These are phyloP conservation scores for Scaptodrosophila lebanonensis DNA, from an alignment of 1,140 invertebrate species.

Conservation along the genomic window DNA sequence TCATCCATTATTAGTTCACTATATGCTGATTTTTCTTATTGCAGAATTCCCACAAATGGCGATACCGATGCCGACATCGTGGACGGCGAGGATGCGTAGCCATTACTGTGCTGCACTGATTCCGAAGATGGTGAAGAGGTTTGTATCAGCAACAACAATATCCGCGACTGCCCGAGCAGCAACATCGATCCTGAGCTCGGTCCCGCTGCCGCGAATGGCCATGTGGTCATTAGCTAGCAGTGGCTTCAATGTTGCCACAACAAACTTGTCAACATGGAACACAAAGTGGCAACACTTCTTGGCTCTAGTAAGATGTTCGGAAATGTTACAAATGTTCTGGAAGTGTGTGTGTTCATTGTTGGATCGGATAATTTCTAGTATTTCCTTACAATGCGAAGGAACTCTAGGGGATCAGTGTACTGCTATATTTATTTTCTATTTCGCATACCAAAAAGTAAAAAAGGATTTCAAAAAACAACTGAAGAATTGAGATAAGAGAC, in stretches of 20 bases:
- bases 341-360: slow-evolving; percentile 29
- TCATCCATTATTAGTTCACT: slow-evolving; percentile 14
- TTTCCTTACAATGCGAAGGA: slow-evolving; percentile 33
- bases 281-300: slow-evolving; percentile 19
- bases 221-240: slow-evolving; percentile 69
- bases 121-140: slow-evolving; percentile 65
- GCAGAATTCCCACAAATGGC: slow-evolving; percentile 56
- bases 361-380: slow-evolving; percentile 38
- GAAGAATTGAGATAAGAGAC: slow-evolving; percentile 1
- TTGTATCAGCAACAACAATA: slow-evolving; percentile 62
- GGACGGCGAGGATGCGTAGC: slow-evolving; percentile 72
- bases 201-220: slow-evolving; percentile 9
- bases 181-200: slow-evolving; percentile 31
- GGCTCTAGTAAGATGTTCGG: not conserved
- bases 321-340: not conserved
- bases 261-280: slow-evolving; percentile 31
- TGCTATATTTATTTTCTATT: slow-evolving; percentile 21
- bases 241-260: slow-evolving; percentile 20
- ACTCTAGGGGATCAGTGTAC: slow-evolving; percentile 55
- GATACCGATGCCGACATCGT: slow-evolving; percentile 54
- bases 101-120: slow-evolving; percentile 74
- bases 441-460: slow-evolving; percentile 46
- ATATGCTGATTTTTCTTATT: slow-evolving; percentile 22
- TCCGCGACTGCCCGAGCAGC: slow-evolving; percentile 50
- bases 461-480: slow-evolving; percentile 24